Base-by-base conservation (phyloP, 2,113 vertebrate species). In the Galbula dea region DNA sequence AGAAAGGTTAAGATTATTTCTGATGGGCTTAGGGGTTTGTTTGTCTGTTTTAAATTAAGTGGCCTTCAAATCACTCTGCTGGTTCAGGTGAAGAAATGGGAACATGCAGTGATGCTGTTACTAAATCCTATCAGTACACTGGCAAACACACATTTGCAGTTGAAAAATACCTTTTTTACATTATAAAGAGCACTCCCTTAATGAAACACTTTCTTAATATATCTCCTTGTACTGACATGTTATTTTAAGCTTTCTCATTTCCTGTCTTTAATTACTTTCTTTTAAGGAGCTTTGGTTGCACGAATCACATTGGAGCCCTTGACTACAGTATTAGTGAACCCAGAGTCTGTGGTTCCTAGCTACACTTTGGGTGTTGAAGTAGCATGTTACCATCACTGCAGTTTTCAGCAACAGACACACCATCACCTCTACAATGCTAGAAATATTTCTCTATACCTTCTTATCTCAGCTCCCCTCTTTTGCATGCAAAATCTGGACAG, bases 261-360 rank as follows among this genome's bases (percentile, higher is more conserved):
- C 71, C 75, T 80, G 21, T 26, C 19, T 89, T 87, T 37, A 88
- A 80, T 85, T 83, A 67, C 57, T 95, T 88, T 61, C 27, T 80
- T 34, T 73, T 86, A 94, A 94, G 57, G 63, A 96, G 75, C 51
- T 96, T 91, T 92, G 16, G 74, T 91, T 63, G 23, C n/a, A 55
- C 5, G 1, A 95, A 74, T 83, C 81, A 37, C 10, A 7, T 17
- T 20, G 15, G 62, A 94, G 26, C 9, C 29, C 62, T 62, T 75
- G 41, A 37, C 61, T 32, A 6, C 12, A 30, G 2, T 37, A 30
- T 65, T 54, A 69, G 21, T n/a, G 45, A 80, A 76, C 27, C 74
- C 63, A 29, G 26, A 65, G 67, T 39, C 66, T 39, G 62, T 43
- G 39, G 24, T 73, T 77, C 58, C 29, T 9, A 62, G 46, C 21